Conservation (phyloP, 1,140 invertebrate species). For the Agrypnia vestita region DNA sequence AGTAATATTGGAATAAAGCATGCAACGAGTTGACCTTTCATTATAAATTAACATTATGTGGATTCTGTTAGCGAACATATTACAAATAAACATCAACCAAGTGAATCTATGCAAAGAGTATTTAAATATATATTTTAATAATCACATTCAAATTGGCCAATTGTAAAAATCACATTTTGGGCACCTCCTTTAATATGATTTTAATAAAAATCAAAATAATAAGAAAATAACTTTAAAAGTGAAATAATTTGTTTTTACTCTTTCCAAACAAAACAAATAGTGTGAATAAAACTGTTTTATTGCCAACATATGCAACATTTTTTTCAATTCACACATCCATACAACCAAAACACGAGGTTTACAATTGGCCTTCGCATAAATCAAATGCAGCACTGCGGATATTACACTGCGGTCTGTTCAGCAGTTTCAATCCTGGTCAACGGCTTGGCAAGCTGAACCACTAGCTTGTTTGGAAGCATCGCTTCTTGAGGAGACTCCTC, state of each 20-base stretch:
- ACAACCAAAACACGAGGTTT: too few species aligned
- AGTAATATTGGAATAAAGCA: not conserved
- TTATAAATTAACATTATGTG: not conserved
- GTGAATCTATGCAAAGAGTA: not conserved
- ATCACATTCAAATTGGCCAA: conserved; percentile 27
- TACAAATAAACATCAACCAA: not conserved
- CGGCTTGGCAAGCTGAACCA: conserved; percentile 49
- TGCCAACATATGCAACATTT: too few species aligned
- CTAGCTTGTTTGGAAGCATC: conserved; percentile 50
- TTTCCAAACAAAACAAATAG: too few species aligned
- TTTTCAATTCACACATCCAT: too few species aligned
- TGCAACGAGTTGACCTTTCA: not conserved
- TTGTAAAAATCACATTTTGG: not conserved
- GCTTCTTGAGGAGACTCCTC: conserved; percentile 22
- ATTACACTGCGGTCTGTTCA: conserved; percentile 55
- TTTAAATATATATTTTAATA: conserved; percentile 5
- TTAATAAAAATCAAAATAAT: too few species aligned
- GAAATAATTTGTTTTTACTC: too few species aligned
- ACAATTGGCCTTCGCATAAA: not conserved
- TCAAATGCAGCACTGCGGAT: too few species aligned
- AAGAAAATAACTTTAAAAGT: too few species aligned
- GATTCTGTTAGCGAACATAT: conserved; percentile 3
- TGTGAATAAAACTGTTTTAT: too few species aligned
- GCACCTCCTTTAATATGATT: too few species aligned
- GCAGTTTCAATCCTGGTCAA: conserved; percentile 53